These are phyloP conservation scores for Diarsia dahlii DNA, from an alignment of 2,888 invertebrate species.

Conservation along the genomic window DNA sequence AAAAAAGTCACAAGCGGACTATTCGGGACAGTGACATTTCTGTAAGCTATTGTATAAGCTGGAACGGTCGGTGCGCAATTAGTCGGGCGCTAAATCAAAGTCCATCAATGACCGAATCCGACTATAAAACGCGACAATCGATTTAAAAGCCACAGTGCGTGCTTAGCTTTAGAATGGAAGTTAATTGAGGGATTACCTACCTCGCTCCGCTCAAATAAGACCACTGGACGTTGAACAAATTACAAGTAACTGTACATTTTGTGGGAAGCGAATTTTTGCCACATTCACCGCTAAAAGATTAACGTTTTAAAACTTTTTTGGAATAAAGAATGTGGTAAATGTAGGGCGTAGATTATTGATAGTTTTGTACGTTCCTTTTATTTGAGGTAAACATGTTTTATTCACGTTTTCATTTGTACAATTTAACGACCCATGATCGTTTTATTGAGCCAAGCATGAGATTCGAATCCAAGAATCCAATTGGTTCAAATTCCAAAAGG, in stretches of 20 bases:
- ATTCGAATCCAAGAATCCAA: not conserved
- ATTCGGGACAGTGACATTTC: slow-evolving; percentile 44
- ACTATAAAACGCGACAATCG: slow-evolving; percentile 68
- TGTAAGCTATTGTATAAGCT: slow-evolving; percentile 58
- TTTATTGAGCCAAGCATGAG: not conserved
- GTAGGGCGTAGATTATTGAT: slow-evolving; percentile 21
- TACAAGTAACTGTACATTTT: slow-evolving; percentile 51
- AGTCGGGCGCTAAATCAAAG: slow-evolving; percentile 67
- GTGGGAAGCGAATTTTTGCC: slow-evolving; percentile 40
- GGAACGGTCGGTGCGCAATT: slow-evolving; percentile 58
- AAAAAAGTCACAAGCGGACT: slow-evolving; percentile 48
- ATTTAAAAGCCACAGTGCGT: slow-evolving; percentile 69
- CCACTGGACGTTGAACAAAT: slow-evolving; percentile 56
- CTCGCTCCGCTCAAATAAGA: slow-evolving; percentile 58
- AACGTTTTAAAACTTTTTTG: slow-evolving; percentile 20
- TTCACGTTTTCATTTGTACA: not conserved
- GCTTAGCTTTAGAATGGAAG: slow-evolving; percentile 67
- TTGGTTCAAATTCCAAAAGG: not conserved
- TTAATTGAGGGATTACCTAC: slow-evolving; percentile 70
- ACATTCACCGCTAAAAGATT: slow-evolving; percentile 40
- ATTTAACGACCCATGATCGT: not conserved
- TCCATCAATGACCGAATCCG: slow-evolving; percentile 62
- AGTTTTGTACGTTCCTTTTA: slow-evolving; percentile 21
- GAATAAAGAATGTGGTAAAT: not conserved
- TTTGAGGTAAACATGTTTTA: slow-evolving; percentile 12